Conservation (phyloP, 2,113 vertebrate genomes). For the Grammomys dolichurus region DNA sequence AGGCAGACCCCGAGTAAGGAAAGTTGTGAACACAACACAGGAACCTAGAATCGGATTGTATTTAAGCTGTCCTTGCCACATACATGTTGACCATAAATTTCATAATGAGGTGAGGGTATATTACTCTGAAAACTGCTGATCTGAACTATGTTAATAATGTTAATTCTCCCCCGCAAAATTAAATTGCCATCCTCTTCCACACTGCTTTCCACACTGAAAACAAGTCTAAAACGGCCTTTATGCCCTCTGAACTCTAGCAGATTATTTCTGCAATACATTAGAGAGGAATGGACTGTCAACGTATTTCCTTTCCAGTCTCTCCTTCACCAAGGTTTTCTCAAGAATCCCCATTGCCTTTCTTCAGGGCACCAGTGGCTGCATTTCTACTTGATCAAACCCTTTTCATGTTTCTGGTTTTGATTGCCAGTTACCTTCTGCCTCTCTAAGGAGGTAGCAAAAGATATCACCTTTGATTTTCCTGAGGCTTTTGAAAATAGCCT, state of each 20-base stretch:
- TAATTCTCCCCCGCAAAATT: background rate
- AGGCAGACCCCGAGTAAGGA: background rate
- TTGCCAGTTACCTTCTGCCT: background rate
- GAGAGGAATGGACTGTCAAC: background rate
- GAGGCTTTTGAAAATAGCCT: background rate
- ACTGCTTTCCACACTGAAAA: background rate
- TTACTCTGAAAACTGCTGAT: background rate
- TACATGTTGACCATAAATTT: background rate
- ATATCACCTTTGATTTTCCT: background rate
- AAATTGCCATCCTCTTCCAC: background rate
- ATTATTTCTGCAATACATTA: background rate
- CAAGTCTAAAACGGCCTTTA: background rate
- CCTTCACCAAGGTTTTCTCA: background rate
- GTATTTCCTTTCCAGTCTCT: background rate
- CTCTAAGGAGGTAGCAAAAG: background rate
- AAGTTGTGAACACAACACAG: background rate
- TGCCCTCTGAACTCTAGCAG: background rate
- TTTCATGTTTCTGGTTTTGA: background rate
- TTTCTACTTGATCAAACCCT: background rate
- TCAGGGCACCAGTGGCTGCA: background rate
- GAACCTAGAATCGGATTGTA: background rate
- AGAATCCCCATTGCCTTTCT: background rate
- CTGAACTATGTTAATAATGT: background rate
- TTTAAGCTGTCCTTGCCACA: background rate
- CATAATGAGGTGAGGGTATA: background rate